Percentiles rank a stretch among this genome's conserved stretches.
Evolutionary conservation across 2,797 vertebrate genomes (phyloP).

Genomic region (Sebastes melanostomus): DNA sequence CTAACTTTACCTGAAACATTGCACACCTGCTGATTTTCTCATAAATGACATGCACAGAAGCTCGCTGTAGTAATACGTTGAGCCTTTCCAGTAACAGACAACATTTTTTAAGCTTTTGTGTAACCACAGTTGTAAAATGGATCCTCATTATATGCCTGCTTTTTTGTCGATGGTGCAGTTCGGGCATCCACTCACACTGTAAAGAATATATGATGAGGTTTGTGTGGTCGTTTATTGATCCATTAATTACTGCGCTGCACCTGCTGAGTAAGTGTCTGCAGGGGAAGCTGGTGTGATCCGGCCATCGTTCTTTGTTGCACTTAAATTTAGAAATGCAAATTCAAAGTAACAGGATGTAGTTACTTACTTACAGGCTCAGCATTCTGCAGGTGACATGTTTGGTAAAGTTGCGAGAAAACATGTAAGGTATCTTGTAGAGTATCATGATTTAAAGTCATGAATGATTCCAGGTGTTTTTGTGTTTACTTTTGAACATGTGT

Average conservation of each 20-base stretch:
- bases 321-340: conserved; percentile 51
- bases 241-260: conserved; percentile 72
- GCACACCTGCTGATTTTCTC: conserved; percentile 4
- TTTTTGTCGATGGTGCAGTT: conserved; percentile 75
- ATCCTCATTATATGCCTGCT: conserved; percentile 57
- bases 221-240: conserved; percentile 75
- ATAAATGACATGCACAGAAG: conserved; percentile 6
- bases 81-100: conserved; percentile 44
- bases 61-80: background rate
- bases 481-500: background rate
- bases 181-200: conserved; percentile 59
- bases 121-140: conserved; percentile 58
- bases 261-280: conserved; percentile 75
- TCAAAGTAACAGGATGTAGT: conserved; percentile 47
- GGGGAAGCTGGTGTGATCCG: conserved; percentile 36
- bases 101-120: conserved; percentile 50
- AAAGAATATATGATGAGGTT: conserved; percentile 72
- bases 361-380: background rate
- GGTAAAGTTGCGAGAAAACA: background rate
- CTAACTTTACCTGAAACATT: background rate
- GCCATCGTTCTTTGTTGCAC: conserved; percentile 6
- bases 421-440: background rate
- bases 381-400: conserved; percentile 19
- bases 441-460: background rate
- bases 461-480: background rate